Base-by-base conservation (phyloP, 2,888 invertebrate genomes). In the Asteroscopus sphinx region DNA sequence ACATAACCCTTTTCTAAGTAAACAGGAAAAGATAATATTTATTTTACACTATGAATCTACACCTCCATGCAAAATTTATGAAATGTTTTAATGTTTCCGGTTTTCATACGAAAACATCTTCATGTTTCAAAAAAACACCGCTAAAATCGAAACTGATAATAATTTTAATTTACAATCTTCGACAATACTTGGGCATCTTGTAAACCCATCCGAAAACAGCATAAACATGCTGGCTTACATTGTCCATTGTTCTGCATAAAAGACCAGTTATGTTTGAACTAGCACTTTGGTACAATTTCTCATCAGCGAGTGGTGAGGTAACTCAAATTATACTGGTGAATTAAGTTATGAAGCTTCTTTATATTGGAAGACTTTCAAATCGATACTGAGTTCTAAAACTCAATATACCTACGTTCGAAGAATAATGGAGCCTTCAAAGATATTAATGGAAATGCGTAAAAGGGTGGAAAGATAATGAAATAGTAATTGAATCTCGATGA, bases 191-290 rank as follows among this genome's bases (percentile, higher is more conserved):
- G 16, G 13, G 39, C 45, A 37, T 30, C 41, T 42, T 51, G 39
- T 32, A 62, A 63, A 46, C 33, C 54, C 62, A 54, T 62, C 46
- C 37, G 25, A 62, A 67, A 48, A 51, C 54, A 49, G 45, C 48
- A 53, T 37, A 47, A 60, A 60, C 46, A 42, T 35, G 17, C n/a
- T 13, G 7, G 12, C 32, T 37, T 16, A 45, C 49, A 49, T 35
- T 47, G 63, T 54, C 37, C 66, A 62, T 66, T 66, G 66, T 66
- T 46, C 49, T 39, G 63, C 8, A 7, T 6, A 11, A 21, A 0
- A 4, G 5, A 25, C 63, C 49, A 68, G n/a, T 13, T 9, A 4
- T 17, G 1, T 1, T 12, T 28, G 66, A 47, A 3, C 69, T 32
- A 7, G 17, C 9, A 15, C 3, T 2, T 4, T 12, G 0, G 3